Conservation (phyloP, 2,888 invertebrate genomes). For the Syritta pipiens region DNA sequence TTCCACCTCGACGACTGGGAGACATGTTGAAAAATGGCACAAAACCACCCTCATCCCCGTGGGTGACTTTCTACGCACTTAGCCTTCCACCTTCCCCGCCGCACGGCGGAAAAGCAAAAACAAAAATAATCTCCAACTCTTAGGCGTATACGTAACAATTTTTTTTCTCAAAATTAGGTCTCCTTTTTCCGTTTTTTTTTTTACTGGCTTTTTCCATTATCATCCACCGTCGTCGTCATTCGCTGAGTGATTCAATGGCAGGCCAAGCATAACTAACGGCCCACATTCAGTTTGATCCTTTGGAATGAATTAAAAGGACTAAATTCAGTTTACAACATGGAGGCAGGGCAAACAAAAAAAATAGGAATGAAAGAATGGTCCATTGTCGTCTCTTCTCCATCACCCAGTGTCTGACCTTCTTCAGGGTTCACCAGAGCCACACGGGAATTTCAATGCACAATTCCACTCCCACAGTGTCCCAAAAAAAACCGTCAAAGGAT, state of each 20-base stretch:
- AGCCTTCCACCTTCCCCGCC: no score
- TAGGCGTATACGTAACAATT: slow-evolving; percentile 12
- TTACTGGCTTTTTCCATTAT: slow-evolving; percentile 1
- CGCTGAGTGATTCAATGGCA: background rate
- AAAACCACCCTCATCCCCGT: no score
- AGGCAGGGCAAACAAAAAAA: no score
- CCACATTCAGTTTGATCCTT: slow-evolving; percentile 14
- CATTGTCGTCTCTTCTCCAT: slow-evolving; percentile 18
- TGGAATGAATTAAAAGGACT: slow-evolving; percentile 28
- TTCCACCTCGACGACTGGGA: no score
- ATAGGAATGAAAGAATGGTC: no score
- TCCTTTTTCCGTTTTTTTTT: no score
- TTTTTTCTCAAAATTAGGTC: background rate
- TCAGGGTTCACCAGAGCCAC: slow-evolving; percentile 2
- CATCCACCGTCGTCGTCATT: background rate
- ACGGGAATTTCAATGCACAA: slow-evolving; percentile 32
- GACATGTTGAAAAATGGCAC: no score
- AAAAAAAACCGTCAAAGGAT: slow-evolving; percentile 48
- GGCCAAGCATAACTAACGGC: background rate
- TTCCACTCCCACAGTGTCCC: slow-evolving; percentile 28
- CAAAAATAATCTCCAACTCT: no score
- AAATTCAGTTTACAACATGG: slow-evolving; percentile 35
- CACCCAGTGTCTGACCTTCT: background rate
- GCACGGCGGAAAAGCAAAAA: no score
- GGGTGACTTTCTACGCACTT: no score